Evolutionary conservation across 2,113 vertebrate species (phyloP).

Genomic region (Paraplagusia blochii): DNA sequence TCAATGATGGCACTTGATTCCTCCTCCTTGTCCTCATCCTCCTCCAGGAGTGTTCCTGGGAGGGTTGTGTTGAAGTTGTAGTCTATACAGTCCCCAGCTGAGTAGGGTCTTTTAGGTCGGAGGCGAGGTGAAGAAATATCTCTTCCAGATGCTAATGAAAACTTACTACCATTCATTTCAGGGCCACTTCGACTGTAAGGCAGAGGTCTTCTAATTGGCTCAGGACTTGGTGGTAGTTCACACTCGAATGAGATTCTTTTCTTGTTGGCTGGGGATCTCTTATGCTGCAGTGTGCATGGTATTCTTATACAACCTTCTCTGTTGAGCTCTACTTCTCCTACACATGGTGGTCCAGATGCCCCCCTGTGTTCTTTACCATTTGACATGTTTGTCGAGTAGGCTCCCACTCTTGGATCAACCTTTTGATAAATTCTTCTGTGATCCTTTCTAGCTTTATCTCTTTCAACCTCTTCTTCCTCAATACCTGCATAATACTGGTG

Average conservation of each 20-base stretch:
- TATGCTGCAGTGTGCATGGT: conserved; percentile 76
- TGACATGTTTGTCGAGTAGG: conserved; percentile 46
- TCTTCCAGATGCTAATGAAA: conserved; percentile 14
- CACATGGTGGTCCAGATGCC: conserved; percentile 55
- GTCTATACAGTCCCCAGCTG: conserved; percentile 66
- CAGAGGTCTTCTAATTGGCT: neutral
- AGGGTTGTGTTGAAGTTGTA: conserved; percentile 58
- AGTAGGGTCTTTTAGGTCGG: conserved; percentile 64
- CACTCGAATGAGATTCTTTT: conserved; percentile 58
- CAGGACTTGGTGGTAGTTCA: conserved; percentile 35
- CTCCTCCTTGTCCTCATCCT: conserved; percentile 69
- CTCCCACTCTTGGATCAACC: conserved; percentile 36
- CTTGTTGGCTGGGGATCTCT: conserved; percentile 41
- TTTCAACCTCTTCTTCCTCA: conserved; percentile 44
- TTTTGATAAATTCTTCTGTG: conserved; percentile 36
- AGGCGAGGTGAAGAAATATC: conserved; percentile 35
- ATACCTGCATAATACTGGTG: conserved; percentile 75
- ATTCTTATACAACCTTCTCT: conserved; percentile 78
- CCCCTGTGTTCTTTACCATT: conserved; percentile 54
- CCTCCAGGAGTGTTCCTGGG: conserved; percentile 52
- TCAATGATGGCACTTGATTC: conserved; percentile 82
- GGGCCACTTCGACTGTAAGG: conserved; percentile 22
- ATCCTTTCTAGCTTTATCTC: conserved; percentile 40
- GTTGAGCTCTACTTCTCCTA: conserved; percentile 78
- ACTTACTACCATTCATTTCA: conserved; percentile 50